Base-by-base conservation (phyloP, 2,113 vertebrate genomes). In the Falcunculus frontatus region DNA sequence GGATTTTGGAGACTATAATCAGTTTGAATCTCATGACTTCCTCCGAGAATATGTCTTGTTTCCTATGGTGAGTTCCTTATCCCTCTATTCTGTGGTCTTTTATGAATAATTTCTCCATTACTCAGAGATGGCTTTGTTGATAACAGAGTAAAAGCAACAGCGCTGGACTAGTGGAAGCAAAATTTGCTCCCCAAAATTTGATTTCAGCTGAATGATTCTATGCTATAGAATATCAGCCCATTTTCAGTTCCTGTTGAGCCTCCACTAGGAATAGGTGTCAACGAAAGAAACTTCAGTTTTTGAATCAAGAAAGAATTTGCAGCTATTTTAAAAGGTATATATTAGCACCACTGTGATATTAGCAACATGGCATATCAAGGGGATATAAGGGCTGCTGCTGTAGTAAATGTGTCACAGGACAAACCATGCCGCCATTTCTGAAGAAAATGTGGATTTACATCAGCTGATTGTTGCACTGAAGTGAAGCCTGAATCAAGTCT, bases 21-120 rank as follows among this genome's bases (percentile, higher is more conserved):
- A 99, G 72, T 99, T 99, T 97, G 98, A 98, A 96, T 99, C 99
- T 97, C 99, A 99, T 96, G 99, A 99, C 96, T 99, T 99, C 97
- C 99, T 99, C 95, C 98, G 99, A 96, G 99, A 99, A 72, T 99
- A 99, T 84, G 98, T 99, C 87, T 98, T 99, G 41, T 99, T 99
- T 97, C 99, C 99, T 84, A 98, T 99, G 99, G 99, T 99, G 96
- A 99, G 99, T 98, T 88, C 46, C 56, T 76, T 73, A 78, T 62
- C 55, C 62, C 22, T 42, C 23, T 89, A 33, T 83, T 92, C 86
- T 87, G 81, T 78, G 68, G 60, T 93, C 44, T 75, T 70, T n/a
- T 69, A 29, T 74, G 85, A 81, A 20, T 78, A 96, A 87, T 92
- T 94, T 76, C 47, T 90, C 46, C 7, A 7, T 94, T 62, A 68